Percentiles rank a stretch among this genome's conserved stretches.
Conservation (phyloP, 2,888 invertebrate species). For the Mycalesis mineus region DNA sequence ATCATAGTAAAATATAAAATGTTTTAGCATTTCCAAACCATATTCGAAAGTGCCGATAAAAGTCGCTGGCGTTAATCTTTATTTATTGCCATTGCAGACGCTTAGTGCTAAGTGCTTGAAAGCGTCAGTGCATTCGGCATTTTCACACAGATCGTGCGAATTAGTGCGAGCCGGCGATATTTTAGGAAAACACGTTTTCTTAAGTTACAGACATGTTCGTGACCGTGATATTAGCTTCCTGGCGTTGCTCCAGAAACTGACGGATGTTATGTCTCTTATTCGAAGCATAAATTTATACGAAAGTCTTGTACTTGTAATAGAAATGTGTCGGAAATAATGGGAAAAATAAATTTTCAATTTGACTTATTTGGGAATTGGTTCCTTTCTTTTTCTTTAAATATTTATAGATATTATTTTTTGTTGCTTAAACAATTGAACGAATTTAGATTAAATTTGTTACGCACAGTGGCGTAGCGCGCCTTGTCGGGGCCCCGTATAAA, state of each 20-base stretch:
- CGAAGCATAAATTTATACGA: conserved; percentile 16
- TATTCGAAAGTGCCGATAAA: not conserved
- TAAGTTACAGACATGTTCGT: conserved; percentile 22
- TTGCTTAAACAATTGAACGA: too few relatives aligned
- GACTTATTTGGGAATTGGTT: too few relatives aligned
- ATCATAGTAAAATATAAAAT: not conserved
- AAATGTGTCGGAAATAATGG: not conserved
- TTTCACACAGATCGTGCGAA: not conserved
- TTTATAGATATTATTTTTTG: too few relatives aligned
- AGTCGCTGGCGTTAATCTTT: not conserved
- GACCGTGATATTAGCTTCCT: conserved; percentile 21
- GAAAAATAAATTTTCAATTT: not conserved
- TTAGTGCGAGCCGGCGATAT: not conserved
- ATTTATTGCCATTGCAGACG: not conserved
- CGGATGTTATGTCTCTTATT: conserved; percentile 16
- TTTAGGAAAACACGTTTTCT: conserved; percentile 3
- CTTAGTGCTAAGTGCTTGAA: not conserved
- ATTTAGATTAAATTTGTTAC: too few relatives aligned
- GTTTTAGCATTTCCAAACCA: not conserved
- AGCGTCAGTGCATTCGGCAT: not conserved
- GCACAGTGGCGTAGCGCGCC: too few relatives aligned
- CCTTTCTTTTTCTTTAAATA: too few relatives aligned
- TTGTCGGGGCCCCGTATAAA: too few relatives aligned
- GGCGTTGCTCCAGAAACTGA: conserved; percentile 22
- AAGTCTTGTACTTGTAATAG: not conserved